A percentile compares a stretch with the other conserved stretches of the same genome.
Evolutionary conservation across 2,888 invertebrate species (phyloP).

Genomic region (Dorcus parallelipipedus): DNA sequence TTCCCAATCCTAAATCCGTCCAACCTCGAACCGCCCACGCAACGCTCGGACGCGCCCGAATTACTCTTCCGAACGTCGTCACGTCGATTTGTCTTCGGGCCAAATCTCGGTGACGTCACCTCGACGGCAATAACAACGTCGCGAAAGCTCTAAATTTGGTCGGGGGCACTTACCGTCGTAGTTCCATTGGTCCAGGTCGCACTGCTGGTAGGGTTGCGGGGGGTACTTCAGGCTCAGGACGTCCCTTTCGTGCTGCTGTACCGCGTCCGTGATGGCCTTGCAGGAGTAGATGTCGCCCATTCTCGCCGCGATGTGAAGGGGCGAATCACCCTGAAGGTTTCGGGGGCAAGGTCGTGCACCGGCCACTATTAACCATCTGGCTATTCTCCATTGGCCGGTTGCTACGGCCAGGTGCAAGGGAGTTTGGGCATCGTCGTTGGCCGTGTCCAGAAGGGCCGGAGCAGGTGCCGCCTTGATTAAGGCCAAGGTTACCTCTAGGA

Average conservation of each 20-base stretch:
- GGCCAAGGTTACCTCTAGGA: conserved; percentile 67
- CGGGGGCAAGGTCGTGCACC: conserved; percentile 67
- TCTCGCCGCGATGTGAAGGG: conserved; percentile 79
- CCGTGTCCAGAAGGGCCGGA: conserved; percentile 71
- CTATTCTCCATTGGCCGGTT: conserved; percentile 69
- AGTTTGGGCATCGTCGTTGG: conserved; percentile 76
- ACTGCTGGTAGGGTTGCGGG: conserved; percentile 46
- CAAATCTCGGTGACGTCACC: too few species aligned
- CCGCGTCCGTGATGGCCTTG: conserved; percentile 68
- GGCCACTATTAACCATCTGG: conserved; percentile 73
- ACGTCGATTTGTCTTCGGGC: too few species aligned
- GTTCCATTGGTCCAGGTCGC: conserved; percentile 74
- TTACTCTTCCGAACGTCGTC: too few species aligned
- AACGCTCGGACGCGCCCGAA: too few species aligned
- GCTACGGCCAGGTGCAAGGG: conserved; percentile 85
- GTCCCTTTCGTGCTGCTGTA: conserved; percentile 52
- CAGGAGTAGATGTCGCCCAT: conserved; percentile 68
- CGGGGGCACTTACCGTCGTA: conserved; percentile 67
- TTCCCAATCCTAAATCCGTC: too few species aligned
- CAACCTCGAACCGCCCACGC: too few species aligned
- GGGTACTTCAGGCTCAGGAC: conserved; percentile 39
- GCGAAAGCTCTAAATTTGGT: too few species aligned
- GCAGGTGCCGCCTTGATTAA: conserved; percentile 76
- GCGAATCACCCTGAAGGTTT: conserved; percentile 78
- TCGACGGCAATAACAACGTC: too few species aligned